phyloP scores from a whole-genome alignment of 2,113 vertebrate species.

The Cranoglanis bouderius region DNA sequence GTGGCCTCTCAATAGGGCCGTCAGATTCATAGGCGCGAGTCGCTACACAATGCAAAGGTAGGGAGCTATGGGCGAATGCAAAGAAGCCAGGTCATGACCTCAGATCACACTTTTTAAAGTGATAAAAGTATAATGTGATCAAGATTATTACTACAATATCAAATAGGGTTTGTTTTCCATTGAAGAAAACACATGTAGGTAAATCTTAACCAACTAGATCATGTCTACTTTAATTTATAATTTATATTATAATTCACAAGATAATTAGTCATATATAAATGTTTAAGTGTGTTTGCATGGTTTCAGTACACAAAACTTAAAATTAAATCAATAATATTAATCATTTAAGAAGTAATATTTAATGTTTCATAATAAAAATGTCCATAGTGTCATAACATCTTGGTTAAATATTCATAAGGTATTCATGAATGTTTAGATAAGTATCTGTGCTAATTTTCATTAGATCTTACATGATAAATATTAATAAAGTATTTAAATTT shows the following conservation, averaged over 20 bases:
- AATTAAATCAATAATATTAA: not conserved
- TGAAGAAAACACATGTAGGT: not conserved
- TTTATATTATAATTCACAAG: not conserved
- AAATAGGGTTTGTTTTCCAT: not conserved
- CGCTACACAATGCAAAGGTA: conserved; percentile 36
- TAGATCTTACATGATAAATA: not conserved
- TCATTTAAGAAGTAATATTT: not conserved
- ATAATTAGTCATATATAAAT: not conserved
- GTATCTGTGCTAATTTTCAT: not conserved
- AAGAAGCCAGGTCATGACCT: conserved; percentile 15
- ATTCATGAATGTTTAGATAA: not conserved
- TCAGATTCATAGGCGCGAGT: conserved; percentile 59
- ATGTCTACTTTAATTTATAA: not conserved
- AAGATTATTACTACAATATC: not conserved
- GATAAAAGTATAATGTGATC: not conserved
- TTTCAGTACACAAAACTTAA: too few species aligned
- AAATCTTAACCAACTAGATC: not conserved
- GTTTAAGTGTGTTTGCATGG: not conserved
- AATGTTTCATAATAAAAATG: not conserved
- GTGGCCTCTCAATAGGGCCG: conserved; percentile 52
- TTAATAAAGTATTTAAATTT: not conserved
- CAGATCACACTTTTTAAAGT: not conserved
- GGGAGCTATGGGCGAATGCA: not conserved
- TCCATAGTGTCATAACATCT: not conserved
- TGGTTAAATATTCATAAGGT: not conserved